Base-by-base conservation (phyloP, 2,888 invertebrate genomes). In the Hyposoter didymator region DNA sequence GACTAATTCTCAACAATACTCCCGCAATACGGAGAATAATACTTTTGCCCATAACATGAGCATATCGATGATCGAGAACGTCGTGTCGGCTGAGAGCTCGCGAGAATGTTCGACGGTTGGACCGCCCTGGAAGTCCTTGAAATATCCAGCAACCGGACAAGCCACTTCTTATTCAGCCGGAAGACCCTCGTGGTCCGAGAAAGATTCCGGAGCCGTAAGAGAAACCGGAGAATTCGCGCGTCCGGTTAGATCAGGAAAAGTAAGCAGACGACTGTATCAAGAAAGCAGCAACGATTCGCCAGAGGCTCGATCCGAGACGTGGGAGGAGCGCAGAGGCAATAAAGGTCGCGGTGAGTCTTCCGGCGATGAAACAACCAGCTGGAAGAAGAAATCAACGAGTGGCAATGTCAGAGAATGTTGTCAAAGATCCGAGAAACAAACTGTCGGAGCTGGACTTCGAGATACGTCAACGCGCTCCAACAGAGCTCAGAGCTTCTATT, bases 401-500 rank as follows among this genome's bases (percentile, higher is more conserved):
- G 73, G 19, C 22, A 84, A 70, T 39, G 47, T 39, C 22, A 39
- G 78, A 32, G 84, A 84, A 14, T 84, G 80, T n/a, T 83, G 72
- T 28, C 76, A 85, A 43, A 74, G 73, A 78, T 19, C 69, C 3
- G 85, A 78, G 86, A 89, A 55, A 62, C 87, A 66, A 78, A 73
- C 59, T 7, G 83, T 69, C 32, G 87, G 86, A n/a, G 66, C 72
- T 73, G 87, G 88, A 67, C 84, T 86, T 12, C 72, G 88, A 5
- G 88, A 90, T 1, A 88, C 90, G 17, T 88, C 91, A 14, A 91
- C 92, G 19, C 91, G 93, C 78, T 92, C 94, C 4, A 92, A 90
- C 32, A 89, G 94, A 28, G 94, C 95, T 4, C 94, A 94, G 87
- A 94, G 94, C 85, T 95, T 95, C 86, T 95, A 95, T 90, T 92